These are phyloP conservation scores for Perognathus longimembris DNA, from an alignment of 2,113 vertebrate species.

Conservation along the genomic window DNA sequence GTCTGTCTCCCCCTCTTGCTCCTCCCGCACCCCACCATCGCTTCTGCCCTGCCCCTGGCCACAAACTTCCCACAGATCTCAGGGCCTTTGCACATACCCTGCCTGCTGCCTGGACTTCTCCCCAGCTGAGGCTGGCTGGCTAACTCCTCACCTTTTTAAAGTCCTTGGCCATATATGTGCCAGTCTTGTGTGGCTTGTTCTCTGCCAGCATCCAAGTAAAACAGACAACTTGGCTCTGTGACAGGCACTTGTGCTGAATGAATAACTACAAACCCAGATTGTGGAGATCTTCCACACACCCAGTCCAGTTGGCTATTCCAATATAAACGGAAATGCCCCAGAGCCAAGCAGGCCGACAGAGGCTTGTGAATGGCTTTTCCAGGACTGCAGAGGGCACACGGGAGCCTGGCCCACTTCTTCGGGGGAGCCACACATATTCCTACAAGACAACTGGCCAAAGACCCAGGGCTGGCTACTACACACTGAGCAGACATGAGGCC, in stretches of 20 bases:
- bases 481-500: too few species aligned
- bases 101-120: not conserved
- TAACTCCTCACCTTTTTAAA: not conserved
- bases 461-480: not conserved
- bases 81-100: not conserved
- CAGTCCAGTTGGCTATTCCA: not conserved
- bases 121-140: too few species aligned
- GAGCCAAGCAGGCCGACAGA: not conserved
- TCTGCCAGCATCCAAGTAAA: not conserved
- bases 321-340: not conserved
- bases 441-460: not conserved
- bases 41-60: not conserved
- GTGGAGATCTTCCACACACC: not conserved
- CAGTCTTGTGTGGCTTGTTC: not conserved
- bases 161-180: not conserved
- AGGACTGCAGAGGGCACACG: not conserved
- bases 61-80: not conserved
- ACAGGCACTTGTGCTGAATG: not conserved
- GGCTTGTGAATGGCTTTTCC: not conserved
- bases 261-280: not conserved
- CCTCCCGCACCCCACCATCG: not conserved
- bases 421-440: not conserved
- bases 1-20: not conserved
- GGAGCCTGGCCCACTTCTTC: not conserved
- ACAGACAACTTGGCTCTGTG: not conserved